Evolutionary conservation across 2,113 vertebrate species (phyloP).

Genomic region (Theristicus caerulescens): DNA sequence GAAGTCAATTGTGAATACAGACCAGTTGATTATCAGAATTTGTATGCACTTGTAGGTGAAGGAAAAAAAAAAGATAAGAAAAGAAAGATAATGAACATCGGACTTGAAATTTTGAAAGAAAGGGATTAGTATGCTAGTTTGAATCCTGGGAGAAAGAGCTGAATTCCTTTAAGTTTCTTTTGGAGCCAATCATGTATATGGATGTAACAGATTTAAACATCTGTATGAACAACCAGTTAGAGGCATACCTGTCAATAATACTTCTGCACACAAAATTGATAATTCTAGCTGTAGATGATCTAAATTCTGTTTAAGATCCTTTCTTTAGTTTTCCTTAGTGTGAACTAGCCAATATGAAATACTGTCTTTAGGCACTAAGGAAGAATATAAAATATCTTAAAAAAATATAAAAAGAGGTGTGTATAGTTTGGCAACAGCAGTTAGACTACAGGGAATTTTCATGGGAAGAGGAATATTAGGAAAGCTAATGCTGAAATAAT

Average conservation of each 20-base stretch:
- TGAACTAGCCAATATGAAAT: not conserved
- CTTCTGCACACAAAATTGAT: not conserved
- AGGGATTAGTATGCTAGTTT: not conserved
- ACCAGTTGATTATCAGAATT: not conserved
- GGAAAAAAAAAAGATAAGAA: rapidly evolving
- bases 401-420: too few species aligned
- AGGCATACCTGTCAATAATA: not conserved
- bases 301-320: not conserved
- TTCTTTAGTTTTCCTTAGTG: not conserved
- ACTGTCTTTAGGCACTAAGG: not conserved
- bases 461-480: not conserved
- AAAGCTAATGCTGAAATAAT: not conserved
- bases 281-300: not conserved
- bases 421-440: not conserved
- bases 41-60: not conserved
- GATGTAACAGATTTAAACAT: not conserved
- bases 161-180: not conserved
- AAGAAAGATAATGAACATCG: not conserved
- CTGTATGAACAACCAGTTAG: not conserved
- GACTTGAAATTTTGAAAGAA: not conserved
- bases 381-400: not conserved
- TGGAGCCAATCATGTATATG: not conserved
- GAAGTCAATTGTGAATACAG: not conserved
- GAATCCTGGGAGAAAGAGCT: not conserved
- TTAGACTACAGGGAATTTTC: not conserved